phyloP scores from a whole-genome alignment of 2,888 invertebrate genomes.

The Ptilodon capucinus region DNA sequence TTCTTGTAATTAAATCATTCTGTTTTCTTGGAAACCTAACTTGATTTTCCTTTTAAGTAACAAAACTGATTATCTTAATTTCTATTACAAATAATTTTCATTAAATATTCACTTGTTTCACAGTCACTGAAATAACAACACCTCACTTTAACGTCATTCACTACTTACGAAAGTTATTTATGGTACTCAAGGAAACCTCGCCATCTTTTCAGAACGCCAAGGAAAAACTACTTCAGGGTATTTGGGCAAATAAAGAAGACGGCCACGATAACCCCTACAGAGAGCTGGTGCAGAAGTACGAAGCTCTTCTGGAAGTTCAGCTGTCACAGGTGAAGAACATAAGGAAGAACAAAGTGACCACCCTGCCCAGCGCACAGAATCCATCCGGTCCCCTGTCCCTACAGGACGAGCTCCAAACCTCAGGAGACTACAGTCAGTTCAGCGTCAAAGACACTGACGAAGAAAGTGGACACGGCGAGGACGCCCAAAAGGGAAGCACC shows the following conservation, averaged over 20 bases:
- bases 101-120: conserved; percentile 11
- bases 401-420: conserved; percentile 89
- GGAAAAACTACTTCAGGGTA: conserved; percentile 77
- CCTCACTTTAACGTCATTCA: conserved; percentile 11
- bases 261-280: conserved; percentile 87
- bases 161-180: not conserved
- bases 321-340: conserved; percentile 83
- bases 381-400: conserved; percentile 78
- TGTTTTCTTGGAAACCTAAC: conserved; percentile 23
- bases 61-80: conserved; percentile 19
- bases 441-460: conserved; percentile 85
- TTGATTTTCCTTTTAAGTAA: conserved; percentile 20
- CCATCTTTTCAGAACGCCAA: conserved; percentile 69
- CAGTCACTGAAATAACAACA: conserved; percentile 23
- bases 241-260: conserved; percentile 79
- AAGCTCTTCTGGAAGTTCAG: conserved; percentile 90
- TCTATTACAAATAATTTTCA: conserved; percentile 18
- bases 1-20: conserved; percentile 15
- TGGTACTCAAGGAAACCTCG: not conserved
- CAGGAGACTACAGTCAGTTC: conserved; percentile 87
- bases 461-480: conserved; percentile 84
- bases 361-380: conserved; percentile 50
- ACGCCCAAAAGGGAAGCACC: conserved; percentile 73
- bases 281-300: conserved; percentile 92
- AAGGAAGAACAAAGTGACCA: conserved; percentile 62